phyloP scores from a whole-genome alignment of 2,797 vertebrate species.

The Bradypodion pumilum region DNA sequence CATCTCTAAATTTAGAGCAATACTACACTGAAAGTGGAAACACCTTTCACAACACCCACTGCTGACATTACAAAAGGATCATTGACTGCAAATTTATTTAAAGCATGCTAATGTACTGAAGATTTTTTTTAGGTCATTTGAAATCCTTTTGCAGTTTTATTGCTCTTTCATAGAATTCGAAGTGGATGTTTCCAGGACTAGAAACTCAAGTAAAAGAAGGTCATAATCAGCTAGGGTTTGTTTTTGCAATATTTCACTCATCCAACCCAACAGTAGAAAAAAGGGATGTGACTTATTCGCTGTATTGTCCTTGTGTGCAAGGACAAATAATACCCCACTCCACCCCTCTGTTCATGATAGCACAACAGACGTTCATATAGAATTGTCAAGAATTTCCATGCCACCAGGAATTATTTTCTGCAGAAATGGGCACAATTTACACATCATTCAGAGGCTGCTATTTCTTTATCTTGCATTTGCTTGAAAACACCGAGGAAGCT shows the following conservation, averaged over 20 bases:
- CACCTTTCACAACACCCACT: constrained; percentile 9
- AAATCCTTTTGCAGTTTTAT: constrained; percentile 30
- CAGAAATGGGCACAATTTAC: too few relatives aligned
- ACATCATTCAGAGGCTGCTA: too few relatives aligned
- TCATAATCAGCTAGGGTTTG: not conserved
- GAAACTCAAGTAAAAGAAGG: constrained; percentile 28
- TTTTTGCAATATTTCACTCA: not conserved
- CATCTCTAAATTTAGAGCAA: constrained; percentile 48
- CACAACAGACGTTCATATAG: too few relatives aligned
- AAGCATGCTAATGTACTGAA: not conserved
- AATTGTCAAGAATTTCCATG: too few relatives aligned
- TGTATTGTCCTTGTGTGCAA: too few relatives aligned
- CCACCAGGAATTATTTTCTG: too few relatives aligned
- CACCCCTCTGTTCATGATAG: too few relatives aligned
- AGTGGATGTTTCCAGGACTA: constrained; percentile 8
- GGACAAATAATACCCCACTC: too few relatives aligned
- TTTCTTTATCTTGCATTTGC: too few relatives aligned
- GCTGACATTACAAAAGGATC: constrained; percentile 40
- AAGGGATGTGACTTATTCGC: too few relatives aligned
- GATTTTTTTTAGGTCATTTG: constrained; percentile 25
- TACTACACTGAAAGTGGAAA: constrained; percentile 16
- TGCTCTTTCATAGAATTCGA: constrained; percentile 46
- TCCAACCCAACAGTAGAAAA: not conserved
- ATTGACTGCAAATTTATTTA: constrained; percentile 37
- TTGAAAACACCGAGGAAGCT: too few relatives aligned